Percentiles rank a stretch among this genome's conserved stretches.
phyloP scores from a whole-genome alignment of 2,113 vertebrate genomes.

The Colinus virginianus region DNA sequence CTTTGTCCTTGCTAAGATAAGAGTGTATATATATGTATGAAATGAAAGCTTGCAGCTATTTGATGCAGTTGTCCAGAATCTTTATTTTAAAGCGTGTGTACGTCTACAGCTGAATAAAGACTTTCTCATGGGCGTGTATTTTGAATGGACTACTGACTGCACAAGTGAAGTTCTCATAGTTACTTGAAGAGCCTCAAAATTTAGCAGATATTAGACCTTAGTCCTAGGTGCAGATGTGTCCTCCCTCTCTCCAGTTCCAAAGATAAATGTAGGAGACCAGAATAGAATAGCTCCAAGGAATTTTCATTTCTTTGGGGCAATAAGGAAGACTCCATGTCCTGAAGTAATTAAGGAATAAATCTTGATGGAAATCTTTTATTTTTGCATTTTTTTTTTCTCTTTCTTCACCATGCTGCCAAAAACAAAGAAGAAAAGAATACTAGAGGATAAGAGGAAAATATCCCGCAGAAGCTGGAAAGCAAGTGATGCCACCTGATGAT shows the following conservation, averaged over 20 bases:
- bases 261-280: not conserved
- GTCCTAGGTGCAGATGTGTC: not conserved
- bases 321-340: not conserved
- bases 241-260: not conserved
- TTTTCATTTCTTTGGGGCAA: not conserved
- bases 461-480: not conserved
- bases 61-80: not conserved
- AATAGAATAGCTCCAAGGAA: not conserved
- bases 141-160: not conserved
- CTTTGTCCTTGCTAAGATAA: not conserved
- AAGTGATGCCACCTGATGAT: not conserved
- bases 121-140: not conserved
- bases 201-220: not conserved
- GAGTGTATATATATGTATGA: not conserved
- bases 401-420: conserved; percentile 13
- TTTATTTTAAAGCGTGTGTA: not conserved
- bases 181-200: not conserved
- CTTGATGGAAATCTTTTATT: not conserved
- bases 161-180: not conserved
- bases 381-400: not conserved
- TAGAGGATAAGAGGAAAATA: not conserved
- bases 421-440: not conserved
- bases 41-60: not conserved
- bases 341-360: not conserved
- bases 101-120: not conserved